phyloP scores from a whole-genome alignment of 2,113 vertebrate genomes.

The Hyperopisus bebe region DNA sequence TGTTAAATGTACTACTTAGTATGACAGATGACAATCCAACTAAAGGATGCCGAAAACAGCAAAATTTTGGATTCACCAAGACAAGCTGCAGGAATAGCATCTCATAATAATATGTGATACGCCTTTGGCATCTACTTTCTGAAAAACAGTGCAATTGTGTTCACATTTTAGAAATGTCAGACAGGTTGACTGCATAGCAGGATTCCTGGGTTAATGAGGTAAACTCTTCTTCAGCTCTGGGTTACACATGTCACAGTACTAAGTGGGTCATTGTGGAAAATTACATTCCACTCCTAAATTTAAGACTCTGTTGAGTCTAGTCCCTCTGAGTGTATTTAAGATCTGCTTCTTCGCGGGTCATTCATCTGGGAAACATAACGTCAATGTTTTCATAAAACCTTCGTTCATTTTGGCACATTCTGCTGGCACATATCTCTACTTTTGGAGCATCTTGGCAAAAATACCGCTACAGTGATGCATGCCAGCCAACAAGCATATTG shows the following conservation, averaged over 20 bases:
- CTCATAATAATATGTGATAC: neutral
- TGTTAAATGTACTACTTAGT: neutral
- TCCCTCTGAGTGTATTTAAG: neutral
- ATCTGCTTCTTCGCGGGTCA: neutral
- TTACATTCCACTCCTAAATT: neutral
- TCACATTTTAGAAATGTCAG: neutral
- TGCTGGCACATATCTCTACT: neutral
- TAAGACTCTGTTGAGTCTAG: conserved; percentile 3
- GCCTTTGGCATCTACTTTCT: neutral
- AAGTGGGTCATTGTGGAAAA: neutral
- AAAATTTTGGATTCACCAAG: neutral
- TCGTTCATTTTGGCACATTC: neutral
- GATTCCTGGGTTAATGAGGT: neutral
- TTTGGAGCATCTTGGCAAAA: neutral
- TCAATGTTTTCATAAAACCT: neutral
- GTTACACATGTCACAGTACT: neutral
- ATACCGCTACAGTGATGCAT: neutral
- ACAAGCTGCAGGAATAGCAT: neutral
- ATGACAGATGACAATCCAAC: neutral
- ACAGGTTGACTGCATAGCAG: neutral
- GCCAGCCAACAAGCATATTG: neutral
- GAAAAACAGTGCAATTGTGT: neutral
- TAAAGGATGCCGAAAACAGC: neutral
- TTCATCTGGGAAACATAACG: neutral
- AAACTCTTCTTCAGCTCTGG: neutral